Base-by-base conservation (phyloP, 1,140 invertebrate species). In the Ruditapes philippinarum region DNA sequence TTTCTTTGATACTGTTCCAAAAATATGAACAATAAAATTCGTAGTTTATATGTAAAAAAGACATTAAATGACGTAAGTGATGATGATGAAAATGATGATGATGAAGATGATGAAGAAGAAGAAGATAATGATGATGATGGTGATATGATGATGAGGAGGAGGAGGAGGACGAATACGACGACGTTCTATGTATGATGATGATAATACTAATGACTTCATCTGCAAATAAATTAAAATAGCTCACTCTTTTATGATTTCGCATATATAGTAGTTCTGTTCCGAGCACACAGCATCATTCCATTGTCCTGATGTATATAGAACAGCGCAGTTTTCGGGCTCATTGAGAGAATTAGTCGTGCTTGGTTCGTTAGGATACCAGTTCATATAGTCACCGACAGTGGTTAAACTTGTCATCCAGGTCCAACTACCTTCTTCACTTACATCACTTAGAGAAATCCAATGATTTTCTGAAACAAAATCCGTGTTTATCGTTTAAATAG, bases 391-490 rank as follows among this genome's bases (percentile, higher is more conserved):
- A n/a, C 9, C 17, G 11, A n/a, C 0, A 22, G 36, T 12, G 0
- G 38, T 42, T 5, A 74, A 25, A 5, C 38, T 42, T 0, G 17
- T n/a, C 70, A 74, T 74, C 70, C 70, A 74, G 1, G 49, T 28
- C 70, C 70, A 74, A 25, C 9, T 74, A 25, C 40, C 70, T 74
- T 74, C 70, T 49, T 74, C 70, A 49, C 38, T 45, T 9, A 74
- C 40, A 38, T 74, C 70, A 3, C 38, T 74, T 45, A 74, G 14
- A 45, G 7, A 38, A n/a, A 28, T 74, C 70, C 70, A 74, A 49
- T 25, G 49, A 28, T 45, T 7, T 25, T 25, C 70, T 74, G 65
- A 5, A 65, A 31, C 14, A 31, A 31, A 65, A 65, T 4, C 11
- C 28, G 33, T 12, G 25, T n/a, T 19, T n/a, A 62, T 19, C n/a